Conservation (phyloP, 1,140 invertebrate species). For the Trichonephila clavata region DNA sequence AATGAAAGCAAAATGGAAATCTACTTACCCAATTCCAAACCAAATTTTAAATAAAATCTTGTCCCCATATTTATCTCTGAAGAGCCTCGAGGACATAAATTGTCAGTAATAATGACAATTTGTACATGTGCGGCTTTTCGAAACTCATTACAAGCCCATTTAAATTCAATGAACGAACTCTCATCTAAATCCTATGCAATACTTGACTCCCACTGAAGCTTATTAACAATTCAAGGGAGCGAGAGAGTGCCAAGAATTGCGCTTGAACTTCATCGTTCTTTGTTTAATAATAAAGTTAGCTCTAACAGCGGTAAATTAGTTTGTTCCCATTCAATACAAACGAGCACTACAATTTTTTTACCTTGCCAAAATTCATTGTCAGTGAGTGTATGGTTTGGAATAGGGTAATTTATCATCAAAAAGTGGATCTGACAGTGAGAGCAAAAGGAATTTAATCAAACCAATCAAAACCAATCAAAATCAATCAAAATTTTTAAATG, state of each 20-base stretch:
- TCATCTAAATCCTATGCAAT: background rate
- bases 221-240: conserved; percentile 21
- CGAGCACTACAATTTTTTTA: background rate
- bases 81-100: background rate
- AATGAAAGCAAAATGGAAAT: background rate
- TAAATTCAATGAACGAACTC: conserved; percentile 15
- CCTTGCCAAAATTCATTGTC: background rate
- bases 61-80: background rate
- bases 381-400: background rate
- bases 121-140: background rate
- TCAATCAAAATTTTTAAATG: too few relatives aligned
- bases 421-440: too few relatives aligned
- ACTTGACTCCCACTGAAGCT: background rate
- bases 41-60: background rate
- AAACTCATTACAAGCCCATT: conserved; percentile 17
- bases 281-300: background rate
- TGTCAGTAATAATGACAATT: background rate
- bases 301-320: background rate
- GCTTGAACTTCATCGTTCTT: background rate
- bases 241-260: background rate
- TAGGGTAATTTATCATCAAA: background rate
- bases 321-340: background rate
- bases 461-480: too few relatives aligned
- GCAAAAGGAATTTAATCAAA: too few relatives aligned
- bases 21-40: background rate